phyloP scores from a whole-genome alignment of 2,113 vertebrate species.

The Tachysurus fulvidraco region DNA sequence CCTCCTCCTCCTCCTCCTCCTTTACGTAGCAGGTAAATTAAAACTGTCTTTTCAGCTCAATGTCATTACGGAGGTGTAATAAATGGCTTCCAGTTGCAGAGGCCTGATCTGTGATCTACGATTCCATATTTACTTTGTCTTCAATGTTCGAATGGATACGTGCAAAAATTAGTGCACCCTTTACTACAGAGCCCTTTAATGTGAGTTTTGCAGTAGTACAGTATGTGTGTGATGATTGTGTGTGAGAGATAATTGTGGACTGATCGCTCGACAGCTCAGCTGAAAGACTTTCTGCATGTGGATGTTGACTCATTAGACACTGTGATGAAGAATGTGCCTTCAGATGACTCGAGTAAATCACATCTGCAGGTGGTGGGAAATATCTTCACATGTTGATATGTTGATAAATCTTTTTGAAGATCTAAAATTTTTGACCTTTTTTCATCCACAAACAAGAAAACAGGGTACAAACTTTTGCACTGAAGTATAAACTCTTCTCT shows the following conservation, averaged over 20 bases:
- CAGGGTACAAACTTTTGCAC: background rate
- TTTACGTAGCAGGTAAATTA: constrained; percentile 39
- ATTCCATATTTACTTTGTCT: background rate
- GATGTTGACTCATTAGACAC: background rate
- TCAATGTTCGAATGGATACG: background rate
- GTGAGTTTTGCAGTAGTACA: background rate
- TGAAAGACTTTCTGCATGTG: no score
- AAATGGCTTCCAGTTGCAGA: constrained; percentile 22
- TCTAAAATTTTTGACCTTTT: background rate
- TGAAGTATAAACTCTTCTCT: background rate
- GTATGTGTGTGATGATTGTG: no score
- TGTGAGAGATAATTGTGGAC: no score
- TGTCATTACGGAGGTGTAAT: constrained; percentile 1
- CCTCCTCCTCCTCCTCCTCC: background rate
- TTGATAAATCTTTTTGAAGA: background rate
- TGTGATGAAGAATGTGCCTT: background rate
- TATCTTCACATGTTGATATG: background rate
- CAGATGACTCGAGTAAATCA: background rate
- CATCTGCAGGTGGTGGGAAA: background rate
- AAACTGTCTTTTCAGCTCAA: background rate
- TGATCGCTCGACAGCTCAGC: background rate
- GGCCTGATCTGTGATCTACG: background rate
- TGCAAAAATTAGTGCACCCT: constrained; percentile 6
- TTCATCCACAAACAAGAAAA: background rate
- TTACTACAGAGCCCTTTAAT: background rate